Base-by-base conservation (phyloP, 2,888 invertebrate genomes). In the Dicyrtoma fusca region DNA sequence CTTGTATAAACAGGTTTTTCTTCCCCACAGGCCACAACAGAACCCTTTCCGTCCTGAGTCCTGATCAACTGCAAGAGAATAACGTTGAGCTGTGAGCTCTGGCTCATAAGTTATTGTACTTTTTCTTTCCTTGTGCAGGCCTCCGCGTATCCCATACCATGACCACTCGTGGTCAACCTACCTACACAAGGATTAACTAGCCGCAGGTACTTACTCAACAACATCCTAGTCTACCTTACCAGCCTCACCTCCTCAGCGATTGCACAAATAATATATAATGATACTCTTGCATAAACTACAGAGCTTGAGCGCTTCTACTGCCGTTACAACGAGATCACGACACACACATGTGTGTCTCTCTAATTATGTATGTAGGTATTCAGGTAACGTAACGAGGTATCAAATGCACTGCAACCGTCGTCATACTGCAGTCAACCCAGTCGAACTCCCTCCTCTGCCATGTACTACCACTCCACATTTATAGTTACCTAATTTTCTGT, bases 21-120 rank as follows among this genome's bases (percentile, higher is more conserved):
- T 47, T 63, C 63, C 63, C 63, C 63, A 63, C 63, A 63, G 63
- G 63, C 63, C 63, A 63, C 63, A 63, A 63, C 23, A 63, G 63
- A 63, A 63, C 47, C 47, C 63, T 63, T 47, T 63, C 45, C 47
- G 47, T 63, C 23, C n/a, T n/a, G n/a, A n/a, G n/a, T 47, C 47
- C 57, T 57, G 45, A 45, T 63, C 63, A 45, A 63, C 63, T 63
- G 19, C 44, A 1, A 8, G 23, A 21, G 21, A 8, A 53, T n/a
- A 1, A 55, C 23, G 57, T 23, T 1, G 57, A 57, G 26, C 21
- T 14, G 23, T 21, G 23, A 57, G 57, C n/a, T n/a, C n/a, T n/a
- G n/a, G n/a, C n/a, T n/a, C n/a, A n/a, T n/a, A n/a, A n/a, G n/a
- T n/a, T 25, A 42, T 13, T 17, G 23, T 47, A 47, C 25, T 14